These are phyloP conservation scores for Zaprionus tsacasi DNA, from an alignment of 1,140 invertebrate species.

Conservation along the genomic window DNA sequence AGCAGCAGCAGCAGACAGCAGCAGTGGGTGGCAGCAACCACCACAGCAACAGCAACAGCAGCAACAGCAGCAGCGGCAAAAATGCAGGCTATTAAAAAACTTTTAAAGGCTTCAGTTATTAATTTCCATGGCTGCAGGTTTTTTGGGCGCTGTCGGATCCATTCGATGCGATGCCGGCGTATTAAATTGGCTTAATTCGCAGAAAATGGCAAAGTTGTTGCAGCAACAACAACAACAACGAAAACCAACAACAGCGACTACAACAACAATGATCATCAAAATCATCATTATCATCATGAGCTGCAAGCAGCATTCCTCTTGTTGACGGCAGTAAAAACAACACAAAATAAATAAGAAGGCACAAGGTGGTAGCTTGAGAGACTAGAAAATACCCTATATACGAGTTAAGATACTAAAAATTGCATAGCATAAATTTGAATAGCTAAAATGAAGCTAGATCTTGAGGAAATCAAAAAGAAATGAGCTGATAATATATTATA, in stretches of 20 bases:
- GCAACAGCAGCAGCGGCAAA: constrained; percentile 15
- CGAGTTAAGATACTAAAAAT: too few relatives aligned
- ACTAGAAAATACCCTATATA: background rate
- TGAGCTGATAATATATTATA: too few relatives aligned
- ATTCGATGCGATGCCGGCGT: constrained; percentile 36
- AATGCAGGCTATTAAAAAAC: constrained; percentile 57
- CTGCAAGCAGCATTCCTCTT: constrained; percentile 25
- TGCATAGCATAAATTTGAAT: background rate
- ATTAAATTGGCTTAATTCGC: constrained; percentile 82
- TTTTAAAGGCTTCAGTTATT: constrained; percentile 63
- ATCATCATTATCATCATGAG: constrained; percentile 44
- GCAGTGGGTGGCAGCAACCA: constrained; percentile 1
- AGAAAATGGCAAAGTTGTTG: constrained; percentile 65
- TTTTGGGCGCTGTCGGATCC: constrained; percentile 41
- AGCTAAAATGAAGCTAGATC: too few relatives aligned
- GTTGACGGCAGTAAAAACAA: constrained; percentile 51
- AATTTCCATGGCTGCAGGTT: constrained; percentile 57
- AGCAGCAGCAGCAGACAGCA: background rate
- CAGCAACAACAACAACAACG: constrained; percentile 34
- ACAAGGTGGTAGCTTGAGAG: background rate
- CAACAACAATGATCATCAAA: constrained; percentile 38
- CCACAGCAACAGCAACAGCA: constrained; percentile 23
- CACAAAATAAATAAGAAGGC: constrained; percentile 19
- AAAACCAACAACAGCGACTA: constrained; percentile 27
- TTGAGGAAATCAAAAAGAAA: too few relatives aligned